A percentile compares a stretch with the other conserved stretches of the same genome.
Evolutionary conservation across 2,797 vertebrate species (phyloP).

Genomic region (Vireo griseus): DNA sequence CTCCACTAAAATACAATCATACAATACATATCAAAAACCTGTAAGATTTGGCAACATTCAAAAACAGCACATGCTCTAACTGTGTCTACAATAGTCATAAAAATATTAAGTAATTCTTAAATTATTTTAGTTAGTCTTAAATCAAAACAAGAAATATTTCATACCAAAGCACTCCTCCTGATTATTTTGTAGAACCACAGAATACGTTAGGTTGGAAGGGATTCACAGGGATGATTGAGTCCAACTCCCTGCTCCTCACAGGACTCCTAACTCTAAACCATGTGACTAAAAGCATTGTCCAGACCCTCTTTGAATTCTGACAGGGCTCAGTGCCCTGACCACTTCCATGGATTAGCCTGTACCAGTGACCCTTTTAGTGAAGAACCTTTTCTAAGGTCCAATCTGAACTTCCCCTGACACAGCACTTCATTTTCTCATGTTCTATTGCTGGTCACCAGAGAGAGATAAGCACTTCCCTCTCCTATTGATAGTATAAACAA

Average conservation of each 20-base stretch:
- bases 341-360: not conserved
- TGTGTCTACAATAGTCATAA: not conserved
- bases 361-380: not conserved
- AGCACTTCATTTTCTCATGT: not conserved
- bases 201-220: not conserved
- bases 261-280: not conserved
- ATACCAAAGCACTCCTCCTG: not conserved
- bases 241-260: not conserved
- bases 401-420: not conserved
- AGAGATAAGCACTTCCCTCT: not conserved
- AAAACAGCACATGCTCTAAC: not conserved
- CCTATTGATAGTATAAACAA: not conserved
- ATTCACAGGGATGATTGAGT: not conserved
- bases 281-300: not conserved
- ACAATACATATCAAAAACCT: accelerated
- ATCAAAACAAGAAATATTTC: not conserved
- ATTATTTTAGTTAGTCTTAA: not conserved
- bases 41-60: not conserved
- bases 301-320: not conserved
- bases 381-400: not conserved
- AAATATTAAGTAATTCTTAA: not conserved
- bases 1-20: not conserved
- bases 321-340: not conserved
- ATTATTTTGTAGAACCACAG: not conserved
- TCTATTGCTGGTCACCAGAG: not conserved